A percentile compares a stretch with the other conserved stretches of the same genome.
phyloP scores from a whole-genome alignment of 2,113 vertebrate genomes.

The Corythaeola cristata region DNA sequence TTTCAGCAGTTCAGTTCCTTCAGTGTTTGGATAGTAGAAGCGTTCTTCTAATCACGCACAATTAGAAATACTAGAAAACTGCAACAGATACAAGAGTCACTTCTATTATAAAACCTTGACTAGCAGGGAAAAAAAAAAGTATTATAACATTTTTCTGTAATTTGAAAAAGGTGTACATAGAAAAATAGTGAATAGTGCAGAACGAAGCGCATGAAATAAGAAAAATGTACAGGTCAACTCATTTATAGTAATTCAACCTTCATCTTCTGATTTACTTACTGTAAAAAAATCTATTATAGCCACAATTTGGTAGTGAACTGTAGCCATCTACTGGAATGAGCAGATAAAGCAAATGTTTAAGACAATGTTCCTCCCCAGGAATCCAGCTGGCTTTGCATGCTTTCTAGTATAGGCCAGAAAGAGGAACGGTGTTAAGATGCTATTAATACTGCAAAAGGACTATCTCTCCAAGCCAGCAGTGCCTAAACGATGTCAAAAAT shows the following conservation, averaged over 20 bases:
- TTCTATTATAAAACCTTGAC: neutral
- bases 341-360: constrained; percentile 75
- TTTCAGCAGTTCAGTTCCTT: neutral
- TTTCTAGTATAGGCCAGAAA: constrained; percentile 44
- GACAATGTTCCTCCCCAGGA: constrained; percentile 60
- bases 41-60: neutral
- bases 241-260: constrained; percentile 81
- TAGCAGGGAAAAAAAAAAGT: neutral
- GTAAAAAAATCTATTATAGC: constrained; percentile 76
- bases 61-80: constrained; percentile 47
- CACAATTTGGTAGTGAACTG: constrained; percentile 80
- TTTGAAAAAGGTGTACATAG: constrained; percentile 53
- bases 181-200: constrained; percentile 65
- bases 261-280: constrained; percentile 82
- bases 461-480: neutral
- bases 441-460: constrained; percentile 50
- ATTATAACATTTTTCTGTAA: constrained; percentile 40
- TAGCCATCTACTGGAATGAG: constrained; percentile 87
- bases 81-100: neutral
- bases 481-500: constrained; percentile 39
- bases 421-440: constrained; percentile 26
- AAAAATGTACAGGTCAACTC: constrained; percentile 80
- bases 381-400: constrained; percentile 54
- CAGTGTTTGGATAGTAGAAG: neutral
- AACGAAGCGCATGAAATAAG: constrained; percentile 78